Conservation (phyloP, 2,113 vertebrate genomes). For the Pseudolaguvia tuberculata region DNA sequence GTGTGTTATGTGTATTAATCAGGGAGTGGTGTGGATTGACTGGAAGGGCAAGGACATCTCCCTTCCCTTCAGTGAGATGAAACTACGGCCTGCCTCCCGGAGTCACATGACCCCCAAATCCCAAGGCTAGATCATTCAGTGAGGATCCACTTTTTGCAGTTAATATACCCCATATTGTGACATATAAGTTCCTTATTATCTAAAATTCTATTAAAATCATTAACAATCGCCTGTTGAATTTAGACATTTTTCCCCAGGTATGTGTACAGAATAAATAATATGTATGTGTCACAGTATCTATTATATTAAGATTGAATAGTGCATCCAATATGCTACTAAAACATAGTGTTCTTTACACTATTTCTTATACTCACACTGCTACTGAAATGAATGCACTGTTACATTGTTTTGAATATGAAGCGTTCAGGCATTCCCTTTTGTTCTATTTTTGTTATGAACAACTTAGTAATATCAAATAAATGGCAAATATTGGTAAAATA, state of each 20-base stretch:
- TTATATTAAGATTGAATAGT: not conserved
- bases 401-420: constrained; percentile 13
- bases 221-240: not conserved
- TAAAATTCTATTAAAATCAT: not conserved
- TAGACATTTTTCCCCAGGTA: not conserved
- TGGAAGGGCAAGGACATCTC: constrained; percentile 92
- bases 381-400: constrained; percentile 43
- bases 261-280: not conserved
- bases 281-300: constrained; percentile 2
- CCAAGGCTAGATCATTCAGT: constrained; percentile 60
- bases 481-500: not conserved
- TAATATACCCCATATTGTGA: constrained; percentile 1
- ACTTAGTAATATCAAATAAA: constrained; percentile 33
- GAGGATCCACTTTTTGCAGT: not conserved
- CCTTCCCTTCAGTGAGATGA: constrained; percentile 91
- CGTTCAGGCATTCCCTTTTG: not conserved
- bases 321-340: not conserved
- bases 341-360: constrained; percentile 1
- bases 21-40: constrained; percentile 90
- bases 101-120: constrained; percentile 56
- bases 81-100: constrained; percentile 74
- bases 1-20: constrained; percentile 32
- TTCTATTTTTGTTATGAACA: constrained; percentile 14
- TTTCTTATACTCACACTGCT: constrained; percentile 15
- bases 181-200: not conserved